Conservation (phyloP, 2,797 vertebrate species). For the Chloroceryle inda region DNA sequence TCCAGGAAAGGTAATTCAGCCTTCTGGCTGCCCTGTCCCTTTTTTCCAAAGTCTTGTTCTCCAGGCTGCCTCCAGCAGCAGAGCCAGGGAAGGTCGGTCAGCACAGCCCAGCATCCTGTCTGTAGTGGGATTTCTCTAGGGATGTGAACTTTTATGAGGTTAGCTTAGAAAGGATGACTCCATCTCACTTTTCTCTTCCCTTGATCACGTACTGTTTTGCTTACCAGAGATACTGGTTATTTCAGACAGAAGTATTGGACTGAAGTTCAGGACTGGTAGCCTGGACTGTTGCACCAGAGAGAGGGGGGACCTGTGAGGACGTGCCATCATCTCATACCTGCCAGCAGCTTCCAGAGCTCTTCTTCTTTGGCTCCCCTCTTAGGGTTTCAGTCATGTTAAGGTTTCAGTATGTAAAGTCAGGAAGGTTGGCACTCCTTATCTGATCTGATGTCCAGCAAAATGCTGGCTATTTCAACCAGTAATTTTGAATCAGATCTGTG, state of each 20-base stretch:
- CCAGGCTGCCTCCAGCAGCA: not conserved
- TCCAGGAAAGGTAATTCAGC: not conserved
- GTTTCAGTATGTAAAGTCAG: not conserved
- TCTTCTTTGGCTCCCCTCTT: not conserved
- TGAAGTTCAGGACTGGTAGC: not conserved
- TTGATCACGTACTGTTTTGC: not conserved
- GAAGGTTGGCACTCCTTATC: not conserved
- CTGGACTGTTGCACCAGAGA: not conserved
- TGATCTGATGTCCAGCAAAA: not conserved
- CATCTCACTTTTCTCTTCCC: not conserved
- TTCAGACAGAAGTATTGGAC: not conserved
- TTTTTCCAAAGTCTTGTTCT: not conserved
- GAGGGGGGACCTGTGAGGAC: not conserved
- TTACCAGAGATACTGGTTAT: fast-evolving
- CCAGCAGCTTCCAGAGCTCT: not conserved
- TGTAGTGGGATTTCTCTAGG: not conserved
- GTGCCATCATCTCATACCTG: not conserved
- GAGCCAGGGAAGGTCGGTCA: not conserved
- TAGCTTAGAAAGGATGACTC: not conserved
- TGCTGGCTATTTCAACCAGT: not conserved
- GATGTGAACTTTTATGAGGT: not conserved
- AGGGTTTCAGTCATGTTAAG: not conserved
- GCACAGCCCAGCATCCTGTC: not conserved
- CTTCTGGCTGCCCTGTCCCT: not conserved
- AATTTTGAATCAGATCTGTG: not conserved